Evolutionary conservation across 2,888 invertebrate genomes (phyloP), one percentile per base, ranked within the genome.

Genomic region (Callyntrura guangdongensis): DNA sequence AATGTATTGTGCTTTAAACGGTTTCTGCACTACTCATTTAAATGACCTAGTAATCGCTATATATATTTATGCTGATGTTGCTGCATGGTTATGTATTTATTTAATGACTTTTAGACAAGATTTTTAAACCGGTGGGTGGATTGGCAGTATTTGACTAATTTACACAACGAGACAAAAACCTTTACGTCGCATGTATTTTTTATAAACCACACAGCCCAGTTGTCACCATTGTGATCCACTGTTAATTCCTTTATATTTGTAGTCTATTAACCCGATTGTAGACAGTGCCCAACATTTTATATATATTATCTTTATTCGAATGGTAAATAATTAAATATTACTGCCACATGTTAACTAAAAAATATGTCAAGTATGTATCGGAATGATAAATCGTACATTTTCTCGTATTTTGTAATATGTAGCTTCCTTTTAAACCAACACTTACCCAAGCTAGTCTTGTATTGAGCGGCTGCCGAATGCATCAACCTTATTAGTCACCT

Each of bases 361-460:
- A 36, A 36, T 36, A 36, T 36, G 36, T 36, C 36, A 36, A 36
- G n/a, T n/a, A n/a, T n/a, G n/a, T n/a, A n/a, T n/a, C n/a, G n/a
- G 36, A 36, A 36, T 36, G 36, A 36, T 36, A 36, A 4, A 36
- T 36, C 36, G 36, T 36, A 36, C 2, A 36, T 36, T 36, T 36
- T 36, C 36, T 36, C 36, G 36, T 20, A 61, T 14, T 61, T 61
- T 61, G 11, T 61, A 61, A 61, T 61, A n/a, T 61, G 61, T 61
- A 61, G 61, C 61, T 61, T 59, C 17, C 17, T 17, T 59, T 17
- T 17, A 36, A 59, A 61, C 17, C 5, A 59, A 59, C 14, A 59
- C 59, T 59, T 59, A 59, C 59, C 59, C 36, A 36, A 17, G 14
- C 59, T 17, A 9, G 17, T 8, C 61, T 61, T 22, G 61, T 61